Base-by-base conservation (phyloP, 1,140 invertebrate species). In the Carcinoscorpius rotundicauda region DNA sequence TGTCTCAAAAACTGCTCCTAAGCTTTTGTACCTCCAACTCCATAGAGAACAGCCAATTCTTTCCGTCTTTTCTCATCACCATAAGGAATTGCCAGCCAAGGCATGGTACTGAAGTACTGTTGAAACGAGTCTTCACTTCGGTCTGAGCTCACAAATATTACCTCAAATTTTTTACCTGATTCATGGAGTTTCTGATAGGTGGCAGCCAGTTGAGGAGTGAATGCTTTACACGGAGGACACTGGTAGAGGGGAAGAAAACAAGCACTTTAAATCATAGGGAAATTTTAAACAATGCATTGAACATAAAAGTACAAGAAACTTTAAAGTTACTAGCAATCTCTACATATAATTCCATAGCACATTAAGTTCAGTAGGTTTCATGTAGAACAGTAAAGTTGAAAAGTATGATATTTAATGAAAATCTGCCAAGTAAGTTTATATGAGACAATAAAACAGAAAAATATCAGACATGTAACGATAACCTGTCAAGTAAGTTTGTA, bases 121-220 rank as follows among this genome's bases (percentile, higher is more conserved):
- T 81, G 78, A 73, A 84, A 87, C 3, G 86, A 87, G 55, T 86
- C 84, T 62, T 82, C 79, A 68, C 84, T 86, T 73, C 86, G 83
- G 77, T 91, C 89, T 56, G 87, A 89, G 72, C 86, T 89, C 51
- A 90, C 84, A 71, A 91, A 88, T 68, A 91, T 85, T 8, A 92
- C 82, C 75, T 89, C 86, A 73, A 89, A 88, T 64, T 85, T 82
- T 52, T 84, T 80, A 29, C 86, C 83, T 57, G 82, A 79, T 71
- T 85, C 84, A 66, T 83, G 81, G 62, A 91, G 81, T 64, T 83
- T 81, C 48, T 84, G 77, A 73, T 90, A 88, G 10, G 84, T 83
- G 49, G 86, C 80, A 62, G 85, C 81, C 58, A 92, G 77, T 71
- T 85, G 83, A 4, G 87, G 87, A 3, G 87, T 87, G 75, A 91